Conservation (phyloP, 2,113 vertebrate species). For the Ondatra zibethicus region DNA sequence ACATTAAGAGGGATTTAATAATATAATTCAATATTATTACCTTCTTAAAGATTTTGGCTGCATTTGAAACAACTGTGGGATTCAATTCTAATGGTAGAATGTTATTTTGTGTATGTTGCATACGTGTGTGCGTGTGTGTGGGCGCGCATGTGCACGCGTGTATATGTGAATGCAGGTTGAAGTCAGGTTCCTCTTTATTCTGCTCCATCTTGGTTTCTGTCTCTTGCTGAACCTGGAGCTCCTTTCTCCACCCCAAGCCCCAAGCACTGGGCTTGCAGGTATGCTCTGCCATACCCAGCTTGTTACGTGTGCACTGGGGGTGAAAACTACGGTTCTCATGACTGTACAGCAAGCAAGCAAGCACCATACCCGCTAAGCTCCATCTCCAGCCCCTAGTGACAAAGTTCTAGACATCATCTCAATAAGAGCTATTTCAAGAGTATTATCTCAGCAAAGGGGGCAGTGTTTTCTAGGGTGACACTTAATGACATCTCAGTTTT, state of each 20-base stretch:
- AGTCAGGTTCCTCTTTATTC: neutral
- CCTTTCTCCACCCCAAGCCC: too few species aligned
- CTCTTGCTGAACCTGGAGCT: neutral
- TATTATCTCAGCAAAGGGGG: neutral
- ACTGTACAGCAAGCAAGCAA: neutral
- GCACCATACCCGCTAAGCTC: neutral
- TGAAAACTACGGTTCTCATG: neutral
- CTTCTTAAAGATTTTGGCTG: neutral
- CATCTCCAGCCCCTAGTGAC: neutral
- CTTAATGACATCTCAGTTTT: neutral
- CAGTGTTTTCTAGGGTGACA: neutral
- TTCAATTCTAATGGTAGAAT: constrained; percentile 19
- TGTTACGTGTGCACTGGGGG: too few species aligned
- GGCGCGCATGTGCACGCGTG: fast-evolving
- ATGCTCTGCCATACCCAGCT: too few species aligned
- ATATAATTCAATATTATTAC: neutral
- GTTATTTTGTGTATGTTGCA: neutral
- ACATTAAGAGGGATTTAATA: neutral
- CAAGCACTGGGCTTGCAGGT: neutral
- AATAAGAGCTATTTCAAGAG: neutral
- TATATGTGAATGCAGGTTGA: too few species aligned
- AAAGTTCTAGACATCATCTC: neutral
- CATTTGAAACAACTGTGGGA: neutral
- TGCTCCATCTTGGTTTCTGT: neutral
- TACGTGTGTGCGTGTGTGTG: neutral